Conservation (phyloP, 1,140 invertebrate genomes). For the Dinoponera quadriceps region DNA sequence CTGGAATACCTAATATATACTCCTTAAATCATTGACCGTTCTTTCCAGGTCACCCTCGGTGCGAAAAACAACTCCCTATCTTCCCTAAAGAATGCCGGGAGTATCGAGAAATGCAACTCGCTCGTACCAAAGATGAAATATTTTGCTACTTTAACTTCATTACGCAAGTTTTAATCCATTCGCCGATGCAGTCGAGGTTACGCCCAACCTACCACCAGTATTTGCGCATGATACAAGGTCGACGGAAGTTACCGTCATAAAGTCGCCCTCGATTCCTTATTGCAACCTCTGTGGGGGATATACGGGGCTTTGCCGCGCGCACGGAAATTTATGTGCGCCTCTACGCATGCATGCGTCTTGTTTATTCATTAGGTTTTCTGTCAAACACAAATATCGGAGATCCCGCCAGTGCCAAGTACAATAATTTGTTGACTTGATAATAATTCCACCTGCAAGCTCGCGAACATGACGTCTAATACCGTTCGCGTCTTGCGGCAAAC, state of each 20-base stretch:
- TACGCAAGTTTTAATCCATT: conserved; percentile 54
- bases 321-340: background rate
- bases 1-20: no score
- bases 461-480: background rate
- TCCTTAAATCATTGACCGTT: no score
- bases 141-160: conserved; percentile 31
- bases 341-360: conserved; percentile 12
- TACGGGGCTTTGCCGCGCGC: no score
- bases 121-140: background rate
- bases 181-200: no score
- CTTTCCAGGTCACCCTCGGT: no score
- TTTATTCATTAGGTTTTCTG: conserved; percentile 42
- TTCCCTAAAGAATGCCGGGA: background rate
- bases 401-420: background rate
- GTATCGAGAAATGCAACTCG: conserved; percentile 10
- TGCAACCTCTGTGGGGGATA: background rate
- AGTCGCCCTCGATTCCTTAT: conserved; percentile 31
- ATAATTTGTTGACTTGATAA: conserved; percentile 1
- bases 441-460: conserved; percentile 22
- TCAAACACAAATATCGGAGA: conserved; percentile 42
- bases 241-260: conserved; percentile 19
- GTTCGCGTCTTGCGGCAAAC: background rate
- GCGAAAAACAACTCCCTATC: no score
- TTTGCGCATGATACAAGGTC: conserved; percentile 7
- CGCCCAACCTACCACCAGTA: background rate